phyloP scores from a whole-genome alignment of 2,797 vertebrate genomes.

The Megaceryle alcyon region DNA sequence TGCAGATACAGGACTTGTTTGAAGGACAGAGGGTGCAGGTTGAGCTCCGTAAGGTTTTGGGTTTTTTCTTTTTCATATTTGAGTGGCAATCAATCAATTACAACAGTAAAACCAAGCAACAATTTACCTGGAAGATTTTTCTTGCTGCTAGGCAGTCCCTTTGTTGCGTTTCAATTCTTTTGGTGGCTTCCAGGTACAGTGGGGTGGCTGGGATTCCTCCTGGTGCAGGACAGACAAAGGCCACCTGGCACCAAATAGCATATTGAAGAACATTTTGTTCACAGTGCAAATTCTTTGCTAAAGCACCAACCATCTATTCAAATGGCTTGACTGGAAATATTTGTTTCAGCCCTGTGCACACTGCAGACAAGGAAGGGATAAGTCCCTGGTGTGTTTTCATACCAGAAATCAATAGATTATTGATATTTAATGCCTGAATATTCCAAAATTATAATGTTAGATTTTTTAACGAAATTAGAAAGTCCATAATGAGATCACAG shows the following conservation, averaged over 20 bases:
- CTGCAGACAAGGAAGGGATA: not conserved
- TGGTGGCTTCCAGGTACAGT: not conserved
- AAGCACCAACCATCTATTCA: not conserved
- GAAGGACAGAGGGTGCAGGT: too few species aligned
- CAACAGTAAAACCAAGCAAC: not conserved
- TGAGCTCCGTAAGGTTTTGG: too few species aligned
- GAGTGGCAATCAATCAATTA: not conserved
- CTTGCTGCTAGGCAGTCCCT: not conserved
- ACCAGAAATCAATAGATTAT: not conserved
- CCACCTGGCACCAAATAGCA: not conserved
- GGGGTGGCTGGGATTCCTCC: not conserved
- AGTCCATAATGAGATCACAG: not conserved
- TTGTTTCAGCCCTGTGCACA: not conserved
- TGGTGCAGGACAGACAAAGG: not conserved
- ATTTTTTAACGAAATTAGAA: not conserved
- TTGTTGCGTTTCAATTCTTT: not conserved
- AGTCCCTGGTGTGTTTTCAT: not conserved
- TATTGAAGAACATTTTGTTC: not conserved
- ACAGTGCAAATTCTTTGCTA: not conserved
- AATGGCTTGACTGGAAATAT: not conserved
- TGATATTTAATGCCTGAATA: not conserved
- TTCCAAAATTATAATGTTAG: not conserved
- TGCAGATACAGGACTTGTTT: not conserved
- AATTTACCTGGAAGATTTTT: not conserved
- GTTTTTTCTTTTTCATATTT: too few species aligned